phyloP scores from a whole-genome alignment of 2,113 vertebrate species.

The Protomyctophum bolini region DNA sequence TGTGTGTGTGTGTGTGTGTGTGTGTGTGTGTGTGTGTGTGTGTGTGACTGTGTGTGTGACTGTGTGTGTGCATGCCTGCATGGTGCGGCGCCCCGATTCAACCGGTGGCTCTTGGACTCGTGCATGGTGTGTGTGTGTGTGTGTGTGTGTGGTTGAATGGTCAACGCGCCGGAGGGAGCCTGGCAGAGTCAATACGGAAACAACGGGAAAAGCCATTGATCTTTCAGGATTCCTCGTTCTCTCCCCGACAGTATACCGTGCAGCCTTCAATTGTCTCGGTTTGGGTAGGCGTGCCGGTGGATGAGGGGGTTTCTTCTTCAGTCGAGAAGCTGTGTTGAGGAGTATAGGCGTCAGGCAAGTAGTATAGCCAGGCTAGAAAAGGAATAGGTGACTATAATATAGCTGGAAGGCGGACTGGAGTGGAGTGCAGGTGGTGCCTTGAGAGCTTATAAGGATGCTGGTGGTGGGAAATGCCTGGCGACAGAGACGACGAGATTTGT shows the following conservation, averaged over 20 bases:
- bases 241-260: background rate
- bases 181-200: background rate
- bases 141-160: background rate
- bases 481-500: constrained; percentile 97
- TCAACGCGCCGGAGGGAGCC: constrained; percentile 15
- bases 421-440: constrained; percentile 56
- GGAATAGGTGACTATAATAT: constrained; percentile 45
- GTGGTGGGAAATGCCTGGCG: constrained; percentile 97
- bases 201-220: background rate
- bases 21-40: background rate
- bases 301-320: constrained; percentile 33
- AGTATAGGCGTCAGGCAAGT: background rate
- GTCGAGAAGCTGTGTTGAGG: constrained; percentile 37
- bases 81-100: constrained; percentile 54
- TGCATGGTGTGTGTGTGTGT: background rate
- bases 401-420: constrained; percentile 43
- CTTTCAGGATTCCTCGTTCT: constrained; percentile 5
- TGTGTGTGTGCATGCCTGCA: background rate
- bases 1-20: background rate
- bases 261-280: constrained; percentile 16
- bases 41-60: background rate
- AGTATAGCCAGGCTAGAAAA: constrained; percentile 6
- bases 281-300: constrained; percentile 62
- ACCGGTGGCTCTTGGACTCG: constrained; percentile 64
- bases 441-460: constrained; percentile 93